Evolutionary conservation across 1,140 invertebrate species (phyloP), one percentile per base, ranked within the genome.

Genomic region (Diabrotica virgifera): DNA sequence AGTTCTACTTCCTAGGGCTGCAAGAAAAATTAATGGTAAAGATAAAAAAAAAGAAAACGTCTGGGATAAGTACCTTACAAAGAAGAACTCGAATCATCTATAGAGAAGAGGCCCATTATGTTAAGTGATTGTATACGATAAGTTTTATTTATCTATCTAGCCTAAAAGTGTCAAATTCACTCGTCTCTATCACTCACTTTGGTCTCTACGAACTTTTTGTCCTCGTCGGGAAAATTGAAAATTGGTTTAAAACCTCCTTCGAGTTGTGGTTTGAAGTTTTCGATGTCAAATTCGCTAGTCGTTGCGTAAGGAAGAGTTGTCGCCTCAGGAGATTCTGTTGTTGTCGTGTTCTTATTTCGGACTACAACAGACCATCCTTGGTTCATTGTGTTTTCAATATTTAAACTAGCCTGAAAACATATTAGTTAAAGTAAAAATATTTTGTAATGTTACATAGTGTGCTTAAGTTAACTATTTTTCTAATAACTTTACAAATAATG

Each of bases 211-310:
- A 50, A 51, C 13, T 40, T 60, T 38, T 62, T 62, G 14, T 62
- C 60, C 5, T 70, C 75, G 7, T 73, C 73, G 5, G 74, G 70
- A 53, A 72, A 70, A 58, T 56, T 71, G 64, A 86, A 87, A 55
- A 89, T 87, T 0, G 88, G 88, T 65, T 87, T 85, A 65, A 89
- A 90, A 0, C 88, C 88, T 2, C 87, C 85, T 64, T 87, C 85
- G 5, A 89, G 71, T 68, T 89, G 85, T 0, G 88, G 88, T 67
- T 88, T 87, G 68, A 90, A 90, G 64, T 83, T 87, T 55, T 89
- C 85, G 6, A 85, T 79, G 65, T 89, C 86, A 64, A 88, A 88
- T 57, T 76, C 75, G 53, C 76, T 76, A 5, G 73, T 72, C 36
- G 74, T 76, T 6, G 66, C 70, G 13, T 76, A 14, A 13, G 70